These are phyloP conservation scores for Amblyjoppa proteus DNA, from an alignment of 2,888 invertebrate species.

Conservation along the genomic window DNA sequence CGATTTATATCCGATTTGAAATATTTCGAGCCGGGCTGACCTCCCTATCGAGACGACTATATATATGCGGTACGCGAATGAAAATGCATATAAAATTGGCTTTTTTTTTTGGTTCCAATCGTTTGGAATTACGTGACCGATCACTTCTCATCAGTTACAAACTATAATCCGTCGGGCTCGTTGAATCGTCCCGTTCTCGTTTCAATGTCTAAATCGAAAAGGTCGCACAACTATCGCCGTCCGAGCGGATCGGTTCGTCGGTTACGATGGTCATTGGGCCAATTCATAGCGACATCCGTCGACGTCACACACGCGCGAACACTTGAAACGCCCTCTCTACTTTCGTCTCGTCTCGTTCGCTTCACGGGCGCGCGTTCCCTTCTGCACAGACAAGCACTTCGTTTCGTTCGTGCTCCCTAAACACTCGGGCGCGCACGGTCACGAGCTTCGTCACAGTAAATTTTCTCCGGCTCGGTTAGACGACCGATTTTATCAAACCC, in stretches of 20 bases:
- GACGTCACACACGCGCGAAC: conserved; percentile 72
- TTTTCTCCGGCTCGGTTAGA: conserved; percentile 28
- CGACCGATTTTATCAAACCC: conserved; percentile 22
- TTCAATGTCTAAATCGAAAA: conserved; percentile 66
- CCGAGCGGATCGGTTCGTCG: conserved; percentile 54
- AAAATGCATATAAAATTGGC: not conserved
- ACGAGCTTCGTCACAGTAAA: conserved; percentile 26
- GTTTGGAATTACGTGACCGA: not conserved
- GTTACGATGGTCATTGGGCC: conserved; percentile 75
- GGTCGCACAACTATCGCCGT: conserved; percentile 74
- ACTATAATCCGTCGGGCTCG: not conserved
- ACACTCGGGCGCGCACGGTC: conserved; percentile 21
- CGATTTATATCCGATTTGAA: too few species aligned
- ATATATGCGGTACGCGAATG: not conserved
- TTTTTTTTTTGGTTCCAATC: not conserved
- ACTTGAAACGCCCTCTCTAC: conserved; percentile 42
- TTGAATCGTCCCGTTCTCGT: conserved; percentile 24
- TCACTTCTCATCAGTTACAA: not conserved
- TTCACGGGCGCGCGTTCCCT: conserved; percentile 31
- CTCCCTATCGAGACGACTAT: too few species aligned
- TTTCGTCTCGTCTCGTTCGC: conserved; percentile 17
- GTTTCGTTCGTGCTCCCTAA: conserved; percentile 44
- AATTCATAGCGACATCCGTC: conserved; percentile 78
- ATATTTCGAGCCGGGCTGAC: too few species aligned
- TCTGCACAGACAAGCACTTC: conserved; percentile 38